phyloP scores from a whole-genome alignment of 2,888 invertebrate species.

The Leistus spinibarbis region DNA sequence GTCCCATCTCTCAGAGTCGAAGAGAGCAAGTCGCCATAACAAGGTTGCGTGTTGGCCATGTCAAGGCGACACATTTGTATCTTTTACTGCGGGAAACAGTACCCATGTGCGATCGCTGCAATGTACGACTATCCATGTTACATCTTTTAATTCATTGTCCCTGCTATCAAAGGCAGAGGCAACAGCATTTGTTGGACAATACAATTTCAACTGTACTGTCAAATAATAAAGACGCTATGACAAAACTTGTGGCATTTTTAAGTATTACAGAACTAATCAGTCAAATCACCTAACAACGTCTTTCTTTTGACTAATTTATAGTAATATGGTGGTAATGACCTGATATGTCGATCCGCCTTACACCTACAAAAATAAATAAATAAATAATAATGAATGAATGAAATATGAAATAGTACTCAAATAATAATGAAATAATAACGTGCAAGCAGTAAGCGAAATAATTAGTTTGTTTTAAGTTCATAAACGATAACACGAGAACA shows the following conservation, averaged over 20 bases:
- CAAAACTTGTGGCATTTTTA: background rate
- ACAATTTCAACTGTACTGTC: background rate
- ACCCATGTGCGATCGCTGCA: constrained; percentile 1
- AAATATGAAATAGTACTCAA: no score
- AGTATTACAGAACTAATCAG: background rate
- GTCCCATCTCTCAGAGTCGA: background rate
- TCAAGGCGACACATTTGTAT: background rate
- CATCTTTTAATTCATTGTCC: constrained; percentile 1
- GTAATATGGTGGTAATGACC: no score
- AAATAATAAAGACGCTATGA: constrained; percentile 1
- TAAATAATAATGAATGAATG: no score
- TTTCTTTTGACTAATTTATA: no score
- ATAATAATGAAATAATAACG: no score
- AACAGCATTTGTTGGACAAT: constrained; percentile 2
- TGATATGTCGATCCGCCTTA: no score
- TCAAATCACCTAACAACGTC: background rate
- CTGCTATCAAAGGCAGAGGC: background rate
- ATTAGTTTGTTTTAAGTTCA: no score
- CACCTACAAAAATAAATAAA: no score
- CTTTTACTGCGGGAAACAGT: background rate
- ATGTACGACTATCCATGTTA: background rate
- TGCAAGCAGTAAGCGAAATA: no score
- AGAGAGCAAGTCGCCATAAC: constrained; percentile 8
- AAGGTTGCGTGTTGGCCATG: background rate
- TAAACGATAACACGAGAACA: no score